Percentiles rank a stretch among this genome's conserved stretches.
phyloP scores from a whole-genome alignment of 2,113 vertebrate genomes.

The Perca schrenkii region DNA sequence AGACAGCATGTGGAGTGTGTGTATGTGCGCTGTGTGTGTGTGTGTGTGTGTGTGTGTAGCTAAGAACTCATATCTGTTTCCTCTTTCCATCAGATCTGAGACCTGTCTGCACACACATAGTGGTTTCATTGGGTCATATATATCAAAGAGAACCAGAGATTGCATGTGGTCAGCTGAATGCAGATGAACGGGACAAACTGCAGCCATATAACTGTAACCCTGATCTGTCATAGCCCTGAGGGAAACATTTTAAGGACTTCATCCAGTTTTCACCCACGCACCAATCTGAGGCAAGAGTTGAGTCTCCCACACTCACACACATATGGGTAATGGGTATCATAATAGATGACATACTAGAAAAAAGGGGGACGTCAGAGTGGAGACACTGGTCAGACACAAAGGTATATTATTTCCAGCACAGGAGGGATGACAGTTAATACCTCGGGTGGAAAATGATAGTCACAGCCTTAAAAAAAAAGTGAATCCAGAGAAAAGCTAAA shows the following conservation, averaged over 20 bases:
- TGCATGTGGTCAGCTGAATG: conserved; percentile 9
- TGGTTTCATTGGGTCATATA: conserved; percentile 27
- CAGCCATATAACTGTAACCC: not conserved
- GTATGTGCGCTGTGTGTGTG: conserved; percentile 30
- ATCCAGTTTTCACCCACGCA: conserved; percentile 50
- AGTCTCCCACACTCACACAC: conserved; percentile 35
- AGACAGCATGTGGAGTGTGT: conserved; percentile 61
- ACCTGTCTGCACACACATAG: conserved; percentile 20
- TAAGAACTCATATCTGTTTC: conserved; percentile 67
- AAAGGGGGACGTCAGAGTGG: conserved; percentile 37
- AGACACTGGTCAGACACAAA: conserved; percentile 49
- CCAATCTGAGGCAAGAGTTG: conserved; percentile 12
- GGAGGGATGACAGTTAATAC: conserved; percentile 35
- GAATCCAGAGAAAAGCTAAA: conserved; percentile 45
- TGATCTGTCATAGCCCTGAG: conserved; percentile 10
- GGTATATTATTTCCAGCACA: conserved; percentile 48
- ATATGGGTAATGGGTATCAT: conserved; percentile 8
- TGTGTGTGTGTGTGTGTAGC: conserved; percentile 32
- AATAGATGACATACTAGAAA: conserved; percentile 37
- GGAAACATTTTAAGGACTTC: conserved; percentile 36
- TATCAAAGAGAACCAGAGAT: conserved; percentile 32
- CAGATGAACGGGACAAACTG: not conserved
- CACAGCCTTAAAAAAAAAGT: conserved; percentile 21
- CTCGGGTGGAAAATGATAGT: conserved; percentile 45
- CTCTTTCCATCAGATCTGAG: conserved; percentile 56